Evolutionary conservation across 53 echinoderm and acorn worm species (phyloP), one percentile per base, ranked within the genome.

Genomic region (Echinometra lucunter): DNA sequence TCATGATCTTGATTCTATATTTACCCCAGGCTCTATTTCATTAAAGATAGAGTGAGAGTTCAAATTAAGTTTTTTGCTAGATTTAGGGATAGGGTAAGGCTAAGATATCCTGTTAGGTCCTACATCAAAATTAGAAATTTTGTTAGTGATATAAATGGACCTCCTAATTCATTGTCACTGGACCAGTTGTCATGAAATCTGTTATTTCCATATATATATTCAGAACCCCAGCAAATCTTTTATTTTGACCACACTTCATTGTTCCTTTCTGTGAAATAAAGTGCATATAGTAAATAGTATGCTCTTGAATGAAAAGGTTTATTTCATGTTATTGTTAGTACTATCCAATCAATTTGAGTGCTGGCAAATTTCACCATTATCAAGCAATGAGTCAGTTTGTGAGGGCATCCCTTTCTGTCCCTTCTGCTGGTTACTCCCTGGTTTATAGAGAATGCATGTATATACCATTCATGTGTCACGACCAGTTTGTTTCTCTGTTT

Each of bases 401-500:
- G 10, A 34, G 21, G 2, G 44, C 42, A 6, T 44, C 81, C 81
- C 25, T 42, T 44, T 81, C 38, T 44, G 8, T 30, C 44, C 13
- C 53, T 53, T 53, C 81, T 81, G 38, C 81, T 44, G 0, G 35
- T 13, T 0, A 42, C 8, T 44, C 49, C n/a, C 0, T 6, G 11
- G 11, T n/a, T n/a, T n/a, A 15, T 49, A 85, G 37, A 28, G 85
- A 85, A 28, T 49, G 10, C 49, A 49, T 85, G 85, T 85, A 16
- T n/a, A n/a, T 18, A 49, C 16, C 85, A 85, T 47, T n/a, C 85
- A 53, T 85, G 28, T 85, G 85, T 49, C 85, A 47, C 16, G 42
- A 6, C 40, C 21, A 40, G 85, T 49, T 83, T 83, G 45, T 83
- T 85, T 85, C 9, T 53, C 27, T 85, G 53, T 85, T 49, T 85